Evolutionary conservation across 2,113 vertebrate species (phyloP), one percentile per base, ranked within the genome.

Genomic region (Dascyllus trimaculatus): DNA sequence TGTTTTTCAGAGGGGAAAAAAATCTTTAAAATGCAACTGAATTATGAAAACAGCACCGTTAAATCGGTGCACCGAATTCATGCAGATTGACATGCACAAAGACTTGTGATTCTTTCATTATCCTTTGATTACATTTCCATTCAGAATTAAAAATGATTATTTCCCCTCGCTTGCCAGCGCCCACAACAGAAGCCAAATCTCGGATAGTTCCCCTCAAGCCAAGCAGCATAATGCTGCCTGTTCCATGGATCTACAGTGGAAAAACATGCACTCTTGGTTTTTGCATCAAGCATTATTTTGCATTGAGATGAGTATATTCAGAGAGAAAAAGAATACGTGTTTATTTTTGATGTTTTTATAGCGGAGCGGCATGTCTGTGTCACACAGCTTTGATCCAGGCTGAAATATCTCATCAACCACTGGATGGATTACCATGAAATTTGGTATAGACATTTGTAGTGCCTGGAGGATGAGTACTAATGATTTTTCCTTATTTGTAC

Each of bases 41-140:
- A 63, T 59, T 26, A 21, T 21, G 25, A 60, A 80, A 79, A 11
- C 21, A 29, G n/a, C 10, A 1, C 45, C 56, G 53, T 68, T 54
- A 40, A 68, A 57, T 40, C n/a, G 3, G n/a, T 5, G 21, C 4
- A 24, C 71, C 52, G 78, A 60, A 78, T 52, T 77, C 43, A 85
- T 71, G 40, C 71, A 84, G 73, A 86, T 73, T 71, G 52, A 70
- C 64, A 84, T 57, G 54, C 69, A 70, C 51, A 46, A 40, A 88
- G 70, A 68, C 74, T 67, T 70, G 52, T 52, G 59, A 62, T 87
- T 62, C 78, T 46, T 76, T 82, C 65, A 88, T 90, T 87, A 87
- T 76, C 72, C 69, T 90, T 81, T 85, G 86, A 91, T 91, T 91
- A 82, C 81, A 88, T 91, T 92, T 88, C 69, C 88, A 92, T 91